phyloP scores from a whole-genome alignment of 2,113 vertebrate genomes.

The Tursiops truncatus region DNA sequence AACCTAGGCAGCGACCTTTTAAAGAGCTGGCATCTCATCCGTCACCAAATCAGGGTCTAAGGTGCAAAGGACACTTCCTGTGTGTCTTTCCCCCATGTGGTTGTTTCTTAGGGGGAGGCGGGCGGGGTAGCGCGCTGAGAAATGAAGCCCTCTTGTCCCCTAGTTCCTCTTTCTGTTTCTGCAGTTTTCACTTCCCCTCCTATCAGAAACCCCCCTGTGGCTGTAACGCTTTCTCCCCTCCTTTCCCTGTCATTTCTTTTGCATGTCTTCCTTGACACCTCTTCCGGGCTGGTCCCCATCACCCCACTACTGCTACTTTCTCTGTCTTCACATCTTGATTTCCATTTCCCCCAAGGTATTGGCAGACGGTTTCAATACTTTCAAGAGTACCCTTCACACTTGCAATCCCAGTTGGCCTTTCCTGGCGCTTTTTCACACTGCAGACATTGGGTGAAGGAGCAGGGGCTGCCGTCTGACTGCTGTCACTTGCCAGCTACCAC shows the following conservation, averaged over 20 bases:
- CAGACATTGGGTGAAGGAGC: neutral
- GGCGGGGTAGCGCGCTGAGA: neutral
- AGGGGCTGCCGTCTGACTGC: neutral
- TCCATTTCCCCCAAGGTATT: neutral
- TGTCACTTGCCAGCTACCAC: no score
- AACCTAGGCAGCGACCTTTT: neutral
- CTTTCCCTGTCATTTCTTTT: neutral
- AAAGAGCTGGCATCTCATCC: neutral
- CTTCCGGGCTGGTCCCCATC: neutral
- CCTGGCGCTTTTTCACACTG: neutral
- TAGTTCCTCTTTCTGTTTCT: conserved; percentile 70
- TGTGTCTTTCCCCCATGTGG: neutral
- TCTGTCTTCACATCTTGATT: neutral
- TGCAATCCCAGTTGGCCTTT: neutral
- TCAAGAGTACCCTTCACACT: neutral
- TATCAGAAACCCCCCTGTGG: conserved; percentile 58
- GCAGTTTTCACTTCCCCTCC: conserved; percentile 65
- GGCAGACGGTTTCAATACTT: neutral
- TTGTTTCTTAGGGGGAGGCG: neutral
- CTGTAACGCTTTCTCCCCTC: neutral
- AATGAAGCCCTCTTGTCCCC: neutral
- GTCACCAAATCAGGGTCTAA: neutral
- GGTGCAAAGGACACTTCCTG: neutral
- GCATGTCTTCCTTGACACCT: neutral
- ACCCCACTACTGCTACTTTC: neutral